These are phyloP conservation scores for Hermetia illucens DNA, from an alignment of 1,140 invertebrate species.

Conservation along the genomic window DNA sequence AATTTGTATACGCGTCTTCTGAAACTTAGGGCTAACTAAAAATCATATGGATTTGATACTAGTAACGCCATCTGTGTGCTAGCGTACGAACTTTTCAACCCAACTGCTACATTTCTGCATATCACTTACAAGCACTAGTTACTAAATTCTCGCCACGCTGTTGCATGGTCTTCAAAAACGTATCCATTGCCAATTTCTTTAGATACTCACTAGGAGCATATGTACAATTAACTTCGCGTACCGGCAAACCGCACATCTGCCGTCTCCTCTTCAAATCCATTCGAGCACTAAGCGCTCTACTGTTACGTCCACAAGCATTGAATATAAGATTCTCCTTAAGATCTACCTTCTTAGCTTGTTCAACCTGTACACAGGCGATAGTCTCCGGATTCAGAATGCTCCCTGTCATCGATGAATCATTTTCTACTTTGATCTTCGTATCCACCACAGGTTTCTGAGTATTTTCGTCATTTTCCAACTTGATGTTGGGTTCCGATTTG, in stretches of 20 bases:
- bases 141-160: too few relatives aligned
- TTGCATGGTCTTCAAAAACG: too few relatives aligned
- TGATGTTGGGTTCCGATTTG: constrained; percentile 6
- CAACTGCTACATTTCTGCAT: too few relatives aligned
- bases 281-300: constrained; percentile 45
- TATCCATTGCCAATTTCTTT: too few relatives aligned
- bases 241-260: constrained; percentile 44
- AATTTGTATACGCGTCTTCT: too few relatives aligned
- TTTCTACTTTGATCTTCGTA: constrained; percentile 5
- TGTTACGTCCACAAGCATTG: constrained; percentile 33
- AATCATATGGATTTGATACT: too few relatives aligned
- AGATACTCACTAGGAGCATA: too few relatives aligned
- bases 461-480: constrained; percentile 10
- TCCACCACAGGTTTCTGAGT: neutral
- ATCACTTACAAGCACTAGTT: too few relatives aligned
- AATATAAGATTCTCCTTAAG: constrained; percentile 31
- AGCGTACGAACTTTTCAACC: too few relatives aligned
- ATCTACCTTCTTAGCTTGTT: constrained; percentile 26
- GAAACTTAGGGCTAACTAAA: too few relatives aligned
- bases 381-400: constrained; percentile 41
- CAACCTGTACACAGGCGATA: constrained; percentile 46
- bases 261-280: constrained; percentile 46
- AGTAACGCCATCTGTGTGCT: too few relatives aligned
- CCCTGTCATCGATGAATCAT: too few relatives aligned
- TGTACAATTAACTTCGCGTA: constrained; percentile 31